Percentiles rank a stretch among this genome's conserved stretches.
phyloP scores from a whole-genome alignment of 2,113 vertebrate species.

The Gallinago paraguaiae region DNA sequence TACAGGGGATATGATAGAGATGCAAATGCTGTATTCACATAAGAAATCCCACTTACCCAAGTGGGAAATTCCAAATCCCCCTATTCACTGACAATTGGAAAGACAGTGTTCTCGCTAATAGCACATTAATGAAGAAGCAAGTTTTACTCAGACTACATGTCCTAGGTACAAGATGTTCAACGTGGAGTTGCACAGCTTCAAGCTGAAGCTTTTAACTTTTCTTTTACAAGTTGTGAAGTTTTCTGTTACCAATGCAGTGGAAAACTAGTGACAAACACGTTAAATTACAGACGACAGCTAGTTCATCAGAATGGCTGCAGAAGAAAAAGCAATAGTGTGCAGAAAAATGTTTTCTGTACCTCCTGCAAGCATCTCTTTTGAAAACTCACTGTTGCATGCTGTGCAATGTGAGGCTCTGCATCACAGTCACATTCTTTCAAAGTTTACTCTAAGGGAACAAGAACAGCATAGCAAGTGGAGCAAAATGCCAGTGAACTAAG shows the following conservation, averaged over 20 bases:
- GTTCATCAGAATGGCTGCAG: background rate
- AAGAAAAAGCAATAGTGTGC: background rate
- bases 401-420: background rate
- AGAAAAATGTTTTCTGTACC: background rate
- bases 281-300: background rate
- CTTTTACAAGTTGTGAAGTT: background rate
- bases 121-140: background rate
- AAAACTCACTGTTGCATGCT: background rate
- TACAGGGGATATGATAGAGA: background rate
- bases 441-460: constrained; percentile 24
- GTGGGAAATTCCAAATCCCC: too few species aligned
- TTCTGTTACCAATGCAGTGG: background rate
- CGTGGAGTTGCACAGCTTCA: background rate
- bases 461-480: constrained; percentile 50
- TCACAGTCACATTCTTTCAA: constrained; percentile 28
- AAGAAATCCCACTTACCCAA: background rate
- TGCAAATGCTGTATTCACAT: background rate
- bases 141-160: background rate
- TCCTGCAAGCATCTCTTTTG: background rate
- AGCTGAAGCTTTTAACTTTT: background rate
- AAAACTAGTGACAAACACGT: background rate
- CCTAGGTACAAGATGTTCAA: background rate
- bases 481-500: constrained; percentile 19
- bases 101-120: background rate
- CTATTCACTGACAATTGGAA: background rate